Base-by-base conservation (phyloP, 2,113 vertebrate genomes). In the Tricholaema leucomelas region DNA sequence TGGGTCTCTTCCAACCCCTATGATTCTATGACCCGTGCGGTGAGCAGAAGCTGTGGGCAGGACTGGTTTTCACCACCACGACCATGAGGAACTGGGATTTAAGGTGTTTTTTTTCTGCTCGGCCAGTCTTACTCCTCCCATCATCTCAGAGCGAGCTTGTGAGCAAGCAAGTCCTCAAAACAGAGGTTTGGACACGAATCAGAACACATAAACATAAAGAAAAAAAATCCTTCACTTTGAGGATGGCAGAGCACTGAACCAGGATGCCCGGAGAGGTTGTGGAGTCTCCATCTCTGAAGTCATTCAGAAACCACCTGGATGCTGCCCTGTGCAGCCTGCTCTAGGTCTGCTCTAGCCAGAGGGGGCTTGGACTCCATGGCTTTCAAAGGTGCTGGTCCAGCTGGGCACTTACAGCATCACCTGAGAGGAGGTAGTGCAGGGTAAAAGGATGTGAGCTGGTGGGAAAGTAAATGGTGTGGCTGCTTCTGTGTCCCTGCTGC, bases 51-150 rank as follows among this genome's bases (percentile, higher is more conserved):
- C 78, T 10, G 1, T 0, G 66, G 82, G 76, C 33, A 25, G 73
- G 35, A 0, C 44, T 0, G 44, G 77, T 73, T 81, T 55, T 7
- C 31, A 2, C 71, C 61, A 6, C 3, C 15, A 1, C 1, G 0
- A 8, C 54, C 8, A 1, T 5, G 23, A 19, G 14, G 12, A 75
- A 59, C 65, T 21, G 33, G 2, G 74, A 59, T 15, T 2, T 13
- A 40, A 70, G 83, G 83, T 65, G 72, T 27, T 69, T 31, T 16
- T 20, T 30, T 21, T 5, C 30, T 8, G 87, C 64, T 18, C 60
- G 0, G 75, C 48, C 25, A 3, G 42, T 73, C 30, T 28, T 21
- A 12, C 59, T 23, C 67, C 48, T 90, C 33, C 73, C 17, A 1
- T 24, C 23, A 0, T 6, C 75, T 84, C 31, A 1, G 54, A 1